Percentiles rank a stretch among this genome's conserved stretches.
Conservation (phyloP, 2,113 vertebrate species). For the Alces alces region DNA sequence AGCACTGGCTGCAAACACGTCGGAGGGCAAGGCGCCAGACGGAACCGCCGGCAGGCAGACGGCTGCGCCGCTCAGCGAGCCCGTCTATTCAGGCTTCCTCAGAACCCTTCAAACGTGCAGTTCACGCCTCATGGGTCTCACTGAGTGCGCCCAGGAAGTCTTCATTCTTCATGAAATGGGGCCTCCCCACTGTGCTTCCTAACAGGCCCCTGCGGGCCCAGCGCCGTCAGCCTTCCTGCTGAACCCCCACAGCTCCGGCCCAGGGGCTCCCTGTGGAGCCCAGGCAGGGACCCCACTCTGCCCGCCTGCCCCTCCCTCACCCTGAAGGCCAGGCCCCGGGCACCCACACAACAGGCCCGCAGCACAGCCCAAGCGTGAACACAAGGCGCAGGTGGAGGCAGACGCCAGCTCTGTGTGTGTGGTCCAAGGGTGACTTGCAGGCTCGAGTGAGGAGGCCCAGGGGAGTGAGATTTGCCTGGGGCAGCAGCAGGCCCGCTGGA, state of each 20-base stretch:
- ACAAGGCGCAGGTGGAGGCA: background rate
- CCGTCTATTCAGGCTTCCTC: background rate
- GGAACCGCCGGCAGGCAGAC: accelerated
- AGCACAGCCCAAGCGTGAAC: accelerated
- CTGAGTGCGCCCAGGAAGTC: background rate
- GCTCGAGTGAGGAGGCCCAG: background rate
- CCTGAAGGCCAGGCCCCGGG: background rate
- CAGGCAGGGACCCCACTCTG: background rate
- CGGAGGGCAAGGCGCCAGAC: accelerated
- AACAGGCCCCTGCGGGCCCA: background rate
- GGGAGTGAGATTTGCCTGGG: background rate
- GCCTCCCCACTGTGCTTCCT: background rate
- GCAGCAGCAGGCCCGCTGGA: background rate
- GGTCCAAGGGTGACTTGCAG: background rate
- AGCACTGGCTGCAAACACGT: background rate
- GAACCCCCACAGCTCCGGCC: background rate
- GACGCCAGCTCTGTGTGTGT: background rate
- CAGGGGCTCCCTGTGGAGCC: background rate
- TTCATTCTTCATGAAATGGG: background rate
- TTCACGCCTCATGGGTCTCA: background rate
- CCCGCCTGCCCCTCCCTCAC: background rate
- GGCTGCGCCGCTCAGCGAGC: background rate
- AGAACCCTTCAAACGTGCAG: accelerated
- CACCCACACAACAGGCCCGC: background rate
- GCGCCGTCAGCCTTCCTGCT: background rate